A percentile compares a stretch with the other conserved stretches of the same genome.
phyloP scores from a whole-genome alignment of 2,797 vertebrate species.

The Darevskia nairensis region DNA sequence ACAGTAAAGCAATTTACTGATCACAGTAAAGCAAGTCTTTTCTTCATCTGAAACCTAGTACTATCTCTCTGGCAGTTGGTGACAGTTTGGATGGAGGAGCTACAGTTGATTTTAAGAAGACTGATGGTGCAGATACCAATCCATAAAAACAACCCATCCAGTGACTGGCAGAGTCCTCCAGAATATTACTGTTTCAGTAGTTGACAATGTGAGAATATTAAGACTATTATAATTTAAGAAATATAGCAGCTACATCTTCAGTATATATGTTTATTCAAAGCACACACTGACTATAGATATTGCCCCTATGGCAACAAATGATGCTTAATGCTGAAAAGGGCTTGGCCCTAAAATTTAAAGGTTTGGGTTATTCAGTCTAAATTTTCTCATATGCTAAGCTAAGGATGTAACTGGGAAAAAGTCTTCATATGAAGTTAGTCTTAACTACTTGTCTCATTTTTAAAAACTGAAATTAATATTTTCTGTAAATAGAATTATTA shows the following conservation, averaged over 20 bases:
- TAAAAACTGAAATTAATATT: neutral
- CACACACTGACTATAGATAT: neutral
- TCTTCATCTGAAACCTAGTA: neutral
- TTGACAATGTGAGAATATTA: neutral
- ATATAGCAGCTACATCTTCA: too few relatives aligned
- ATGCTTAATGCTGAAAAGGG: neutral
- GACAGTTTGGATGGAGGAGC: neutral
- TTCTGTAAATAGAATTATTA: neutral
- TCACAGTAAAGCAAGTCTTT: neutral
- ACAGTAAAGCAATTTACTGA: neutral
- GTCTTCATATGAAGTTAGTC: neutral
- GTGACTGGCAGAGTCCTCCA: neutral
- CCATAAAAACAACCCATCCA: neutral
- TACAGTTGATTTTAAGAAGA: neutral
- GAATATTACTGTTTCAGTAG: neutral
- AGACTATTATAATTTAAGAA: too few relatives aligned
- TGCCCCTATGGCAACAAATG: neutral
- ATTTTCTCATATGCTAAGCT: too few relatives aligned
- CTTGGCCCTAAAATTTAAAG: neutral
- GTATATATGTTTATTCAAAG: neutral
- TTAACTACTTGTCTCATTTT: neutral
- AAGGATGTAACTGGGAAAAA: neutral
- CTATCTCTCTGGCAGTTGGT: neutral
- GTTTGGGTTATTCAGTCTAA: neutral
- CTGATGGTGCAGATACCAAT: neutral